Conservation (phyloP, 2,113 vertebrate species). For the Jaculus jaculus region DNA sequence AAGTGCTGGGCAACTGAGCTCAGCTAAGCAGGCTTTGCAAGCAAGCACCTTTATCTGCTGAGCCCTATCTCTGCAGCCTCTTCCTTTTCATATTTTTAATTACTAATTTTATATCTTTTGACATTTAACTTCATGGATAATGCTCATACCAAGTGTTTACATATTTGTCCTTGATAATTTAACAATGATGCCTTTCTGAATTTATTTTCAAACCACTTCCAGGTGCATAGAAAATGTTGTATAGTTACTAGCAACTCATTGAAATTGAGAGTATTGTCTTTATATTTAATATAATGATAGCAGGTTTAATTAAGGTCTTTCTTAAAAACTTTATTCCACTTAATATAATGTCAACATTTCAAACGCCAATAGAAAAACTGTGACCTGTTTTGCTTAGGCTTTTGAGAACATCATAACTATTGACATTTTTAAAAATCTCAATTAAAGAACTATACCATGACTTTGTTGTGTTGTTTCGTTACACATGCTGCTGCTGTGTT, state of each 20-base stretch:
- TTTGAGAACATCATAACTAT: conserved; percentile 30
- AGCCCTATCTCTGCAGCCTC: too few relatives aligned
- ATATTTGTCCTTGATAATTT: background rate
- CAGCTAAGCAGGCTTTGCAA: too few relatives aligned
- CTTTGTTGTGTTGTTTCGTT: conserved; percentile 9
- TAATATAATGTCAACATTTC: conserved; percentile 19
- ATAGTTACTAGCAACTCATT: background rate
- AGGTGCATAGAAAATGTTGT: background rate
- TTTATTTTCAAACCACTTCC: background rate
- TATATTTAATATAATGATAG: background rate
- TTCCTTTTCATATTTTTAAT: background rate
- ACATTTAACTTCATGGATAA: background rate
- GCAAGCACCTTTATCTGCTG: too few relatives aligned
- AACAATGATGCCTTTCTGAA: background rate
- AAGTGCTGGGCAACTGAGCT: too few relatives aligned
- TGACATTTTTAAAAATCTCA: background rate
- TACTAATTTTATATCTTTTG: background rate
- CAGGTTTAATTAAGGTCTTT: background rate
- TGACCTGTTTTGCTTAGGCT: background rate
- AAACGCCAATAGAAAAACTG: background rate
- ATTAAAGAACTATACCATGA: background rate
- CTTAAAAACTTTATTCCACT: background rate
- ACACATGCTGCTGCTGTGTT: conserved; percentile 22
- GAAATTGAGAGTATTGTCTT: background rate
- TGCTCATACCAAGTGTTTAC: background rate